These are phyloP conservation scores for Drosophila murphyi DNA, from an alignment of 1,140 invertebrate genomes.

Conservation along the genomic window DNA sequence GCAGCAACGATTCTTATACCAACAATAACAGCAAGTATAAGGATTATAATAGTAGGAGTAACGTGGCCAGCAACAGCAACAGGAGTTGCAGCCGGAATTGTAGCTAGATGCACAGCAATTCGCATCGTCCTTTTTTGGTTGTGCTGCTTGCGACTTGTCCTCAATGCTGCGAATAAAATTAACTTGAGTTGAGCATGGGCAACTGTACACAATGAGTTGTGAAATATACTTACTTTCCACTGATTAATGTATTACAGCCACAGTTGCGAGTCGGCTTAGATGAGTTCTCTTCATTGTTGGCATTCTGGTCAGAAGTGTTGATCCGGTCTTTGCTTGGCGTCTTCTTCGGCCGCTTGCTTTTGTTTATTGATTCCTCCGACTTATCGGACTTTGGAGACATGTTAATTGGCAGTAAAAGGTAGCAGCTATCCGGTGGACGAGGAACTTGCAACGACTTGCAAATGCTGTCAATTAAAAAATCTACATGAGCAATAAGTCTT, in stretches of 20 bases:
- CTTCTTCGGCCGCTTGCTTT: not conserved
- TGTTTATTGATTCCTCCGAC: not conserved
- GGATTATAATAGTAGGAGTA: conserved; percentile 44
- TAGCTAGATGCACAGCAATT: not conserved
- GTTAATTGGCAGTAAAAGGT: conserved; percentile 17
- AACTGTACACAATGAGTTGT: not conserved
- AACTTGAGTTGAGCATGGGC: not conserved
- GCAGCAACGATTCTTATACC: conserved; percentile 16
- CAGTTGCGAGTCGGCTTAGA: conserved; percentile 13
- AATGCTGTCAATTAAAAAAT: conserved; percentile 34
- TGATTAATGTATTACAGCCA: conserved; percentile 14
- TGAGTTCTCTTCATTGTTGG: not conserved
- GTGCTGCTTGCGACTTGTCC: not conserved
- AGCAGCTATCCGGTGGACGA: conserved; percentile 22
- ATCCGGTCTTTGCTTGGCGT: not conserved
- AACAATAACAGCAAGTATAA: conserved; percentile 48
- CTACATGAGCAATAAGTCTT: conserved; percentile 15
- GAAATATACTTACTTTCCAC: conserved; percentile 15
- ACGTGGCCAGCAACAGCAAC: conserved; percentile 11
- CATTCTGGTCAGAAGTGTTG: too few species aligned
- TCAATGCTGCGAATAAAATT: not conserved
- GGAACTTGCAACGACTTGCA: conserved; percentile 42
- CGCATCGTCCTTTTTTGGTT: not conserved
- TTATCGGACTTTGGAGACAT: conserved; percentile 14
- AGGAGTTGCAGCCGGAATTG: not conserved